phyloP scores from a whole-genome alignment of 2,888 invertebrate species.

The Eurytoma californica region DNA sequence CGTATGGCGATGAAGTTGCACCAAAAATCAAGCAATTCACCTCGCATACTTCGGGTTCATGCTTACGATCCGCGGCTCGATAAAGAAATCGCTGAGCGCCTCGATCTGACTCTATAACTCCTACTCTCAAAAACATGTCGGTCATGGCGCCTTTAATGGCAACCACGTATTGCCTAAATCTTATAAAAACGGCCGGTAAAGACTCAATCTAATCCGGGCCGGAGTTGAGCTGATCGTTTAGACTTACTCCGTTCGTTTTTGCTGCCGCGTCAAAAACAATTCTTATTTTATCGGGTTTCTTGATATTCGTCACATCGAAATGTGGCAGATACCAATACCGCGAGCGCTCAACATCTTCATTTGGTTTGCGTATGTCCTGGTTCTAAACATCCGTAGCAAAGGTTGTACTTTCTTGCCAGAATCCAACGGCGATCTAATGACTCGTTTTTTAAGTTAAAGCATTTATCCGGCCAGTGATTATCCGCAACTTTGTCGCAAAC shows the following conservation, averaged over 20 bases:
- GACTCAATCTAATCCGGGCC: not conserved
- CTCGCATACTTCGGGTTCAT: not conserved
- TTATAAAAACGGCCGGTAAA: not conserved
- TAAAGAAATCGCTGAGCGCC: not conserved
- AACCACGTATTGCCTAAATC: not conserved
- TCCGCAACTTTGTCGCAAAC: no score
- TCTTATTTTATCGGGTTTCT: not conserved
- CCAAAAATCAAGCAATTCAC: not conserved
- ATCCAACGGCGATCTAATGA: no score
- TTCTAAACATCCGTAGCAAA: no score
- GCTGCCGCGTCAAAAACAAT: not conserved
- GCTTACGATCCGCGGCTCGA: not conserved
- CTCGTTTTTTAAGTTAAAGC: no score
- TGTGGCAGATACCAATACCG: not conserved
- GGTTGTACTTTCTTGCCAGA: no score
- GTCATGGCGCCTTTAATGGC: not conserved
- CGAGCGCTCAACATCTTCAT: no score
- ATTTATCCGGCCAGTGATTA: no score
- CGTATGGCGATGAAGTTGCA: not conserved
- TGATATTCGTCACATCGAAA: not conserved
- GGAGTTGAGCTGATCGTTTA: not conserved
- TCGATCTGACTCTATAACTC: not conserved
- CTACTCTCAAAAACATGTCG: not conserved
- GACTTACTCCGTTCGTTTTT: not conserved
- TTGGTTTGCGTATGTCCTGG: no score